Percentiles rank a stretch among this genome's conserved stretches.
These are phyloP conservation scores for Mormyrops boulengeri DNA, from an alignment of 2,797 vertebrate species.

Conservation along the genomic window DNA sequence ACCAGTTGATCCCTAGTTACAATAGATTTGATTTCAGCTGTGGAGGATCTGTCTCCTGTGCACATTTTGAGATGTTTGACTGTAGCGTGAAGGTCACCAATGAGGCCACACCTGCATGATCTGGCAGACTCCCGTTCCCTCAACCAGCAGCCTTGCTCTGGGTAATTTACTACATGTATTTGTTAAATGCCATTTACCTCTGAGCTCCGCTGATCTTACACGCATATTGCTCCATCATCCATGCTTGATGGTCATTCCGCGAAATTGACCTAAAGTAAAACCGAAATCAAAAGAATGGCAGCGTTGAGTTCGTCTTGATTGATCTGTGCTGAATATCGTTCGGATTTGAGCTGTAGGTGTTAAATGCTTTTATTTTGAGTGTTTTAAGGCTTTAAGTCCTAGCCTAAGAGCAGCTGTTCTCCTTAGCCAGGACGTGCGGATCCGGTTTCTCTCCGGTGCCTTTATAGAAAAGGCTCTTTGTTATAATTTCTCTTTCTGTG, in stretches of 20 bases:
- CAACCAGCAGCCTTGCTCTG: background rate
- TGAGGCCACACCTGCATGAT: background rate
- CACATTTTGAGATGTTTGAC: background rate
- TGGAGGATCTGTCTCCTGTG: background rate
- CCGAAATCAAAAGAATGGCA: background rate
- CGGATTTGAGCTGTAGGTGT: background rate
- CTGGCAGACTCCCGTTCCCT: background rate
- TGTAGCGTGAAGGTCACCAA: background rate
- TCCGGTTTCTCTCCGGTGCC: slow-evolving; percentile 24
- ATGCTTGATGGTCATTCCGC: background rate
- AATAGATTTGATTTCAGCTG: background rate
- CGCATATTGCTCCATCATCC: too few species aligned
- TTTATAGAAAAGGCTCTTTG: slow-evolving; percentile 29
- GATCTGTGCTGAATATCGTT: background rate
- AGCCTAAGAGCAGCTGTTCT: background rate
- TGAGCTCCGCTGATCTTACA: background rate
- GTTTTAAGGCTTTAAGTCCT: background rate
- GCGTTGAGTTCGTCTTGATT: background rate
- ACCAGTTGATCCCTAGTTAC: background rate
- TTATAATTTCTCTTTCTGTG: slow-evolving; percentile 7
- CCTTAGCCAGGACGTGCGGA: background rate
- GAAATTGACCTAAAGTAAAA: background rate
- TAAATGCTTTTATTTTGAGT: background rate
- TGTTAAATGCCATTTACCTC: background rate
- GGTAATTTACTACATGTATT: background rate